Percentiles rank a stretch among this genome's conserved stretches.
Evolutionary conservation across 1,140 invertebrate genomes (phyloP).

Genomic region (Platyscapa corneri): DNA sequence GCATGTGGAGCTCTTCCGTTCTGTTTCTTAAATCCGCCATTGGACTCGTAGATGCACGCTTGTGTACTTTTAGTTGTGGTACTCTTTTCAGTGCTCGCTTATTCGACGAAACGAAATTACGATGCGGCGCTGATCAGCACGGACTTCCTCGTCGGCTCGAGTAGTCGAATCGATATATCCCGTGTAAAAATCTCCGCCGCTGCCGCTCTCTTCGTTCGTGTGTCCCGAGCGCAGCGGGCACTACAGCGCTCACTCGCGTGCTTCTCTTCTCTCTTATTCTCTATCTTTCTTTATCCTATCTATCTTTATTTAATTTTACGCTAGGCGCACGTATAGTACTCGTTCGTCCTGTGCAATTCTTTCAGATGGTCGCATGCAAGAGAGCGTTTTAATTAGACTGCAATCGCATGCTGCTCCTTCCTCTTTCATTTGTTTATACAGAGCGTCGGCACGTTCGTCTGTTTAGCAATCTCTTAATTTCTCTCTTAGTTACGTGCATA

Average conservation of each 20-base stretch:
- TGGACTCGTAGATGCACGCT: not conserved
- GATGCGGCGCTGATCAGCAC: not conserved
- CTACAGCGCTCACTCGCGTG: constrained; percentile 2
- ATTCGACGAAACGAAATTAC: not conserved
- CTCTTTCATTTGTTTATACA: constrained; percentile 30
- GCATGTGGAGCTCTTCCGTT: not conserved
- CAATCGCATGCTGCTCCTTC: not conserved
- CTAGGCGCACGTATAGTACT: not conserved
- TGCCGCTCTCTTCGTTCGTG: not conserved
- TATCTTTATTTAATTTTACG: constrained; percentile 17
- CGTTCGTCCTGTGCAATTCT: not conserved
- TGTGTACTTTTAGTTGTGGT: constrained; percentile 1
- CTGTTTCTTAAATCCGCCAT: constrained; percentile 34
- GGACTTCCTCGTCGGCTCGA: not conserved
- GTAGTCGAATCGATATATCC: constrained; percentile 25
- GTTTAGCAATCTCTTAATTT: not conserved
- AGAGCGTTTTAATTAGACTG: not conserved
- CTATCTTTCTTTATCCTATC: not conserved
- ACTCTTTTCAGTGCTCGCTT: not conserved
- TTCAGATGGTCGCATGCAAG: not conserved
- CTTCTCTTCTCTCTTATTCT: constrained; percentile 14
- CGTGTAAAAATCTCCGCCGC: not conserved
- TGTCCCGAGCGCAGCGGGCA: not conserved
- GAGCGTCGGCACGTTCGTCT: constrained; percentile 11
- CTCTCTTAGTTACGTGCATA: not conserved